Evolutionary conservation across 2,113 vertebrate genomes (phyloP).

Genomic region (Tamias sibiricus): DNA sequence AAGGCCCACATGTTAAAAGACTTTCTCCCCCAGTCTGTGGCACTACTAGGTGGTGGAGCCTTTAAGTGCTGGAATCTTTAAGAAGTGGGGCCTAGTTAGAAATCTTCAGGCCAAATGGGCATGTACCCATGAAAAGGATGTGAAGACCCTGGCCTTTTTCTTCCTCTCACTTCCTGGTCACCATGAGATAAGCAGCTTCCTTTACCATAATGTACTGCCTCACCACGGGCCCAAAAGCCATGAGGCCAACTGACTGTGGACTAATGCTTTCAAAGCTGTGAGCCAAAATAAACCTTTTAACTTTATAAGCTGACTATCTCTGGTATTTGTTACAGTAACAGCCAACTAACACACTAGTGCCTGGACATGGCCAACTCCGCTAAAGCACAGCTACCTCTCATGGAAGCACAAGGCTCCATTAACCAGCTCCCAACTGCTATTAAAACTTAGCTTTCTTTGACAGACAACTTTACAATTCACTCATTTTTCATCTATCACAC

Average conservation of each 20-base stretch:
- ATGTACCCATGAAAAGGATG: background rate
- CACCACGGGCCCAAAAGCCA: too few species aligned
- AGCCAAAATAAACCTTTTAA: background rate
- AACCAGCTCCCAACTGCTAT: background rate
- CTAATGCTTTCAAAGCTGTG: background rate
- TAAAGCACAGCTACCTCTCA: background rate
- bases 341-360: background rate
- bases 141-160: background rate
- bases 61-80: background rate
- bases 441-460: conserved; percentile 28
- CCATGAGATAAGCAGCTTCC: background rate
- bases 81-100: background rate
- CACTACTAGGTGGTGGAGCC: background rate
- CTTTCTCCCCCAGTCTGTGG: background rate
- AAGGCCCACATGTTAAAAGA: background rate
- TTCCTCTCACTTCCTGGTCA: too few species aligned
- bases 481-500: background rate
- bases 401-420: background rate
- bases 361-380: background rate
- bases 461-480: background rate
- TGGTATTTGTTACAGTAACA: background rate
- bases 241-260: background rate
- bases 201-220: background rate
- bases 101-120: background rate
- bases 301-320: background rate